A percentile compares a stretch with the other conserved stretches of the same genome.
These are phyloP conservation scores for Hucho hucho DNA, from an alignment of 2,113 vertebrate genomes.

Conservation along the genomic window DNA sequence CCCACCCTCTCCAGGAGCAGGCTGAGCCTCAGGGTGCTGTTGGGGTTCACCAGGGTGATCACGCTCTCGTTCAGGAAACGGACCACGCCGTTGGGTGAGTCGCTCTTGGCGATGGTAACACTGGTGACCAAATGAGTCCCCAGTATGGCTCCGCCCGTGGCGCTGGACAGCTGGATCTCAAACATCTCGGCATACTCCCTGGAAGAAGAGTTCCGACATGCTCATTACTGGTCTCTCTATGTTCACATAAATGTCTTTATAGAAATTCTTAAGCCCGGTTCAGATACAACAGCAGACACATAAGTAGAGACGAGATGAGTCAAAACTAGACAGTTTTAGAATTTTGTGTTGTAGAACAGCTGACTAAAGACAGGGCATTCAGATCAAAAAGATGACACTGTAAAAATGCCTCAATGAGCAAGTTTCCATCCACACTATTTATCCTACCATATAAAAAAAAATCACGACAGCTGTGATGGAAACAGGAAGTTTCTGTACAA, in stretches of 20 bases:
- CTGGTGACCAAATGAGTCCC: constrained; percentile 78
- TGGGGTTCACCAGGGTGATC: constrained; percentile 82
- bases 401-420: no score
- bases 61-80: constrained; percentile 84
- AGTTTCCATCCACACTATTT: no score
- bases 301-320: no score
- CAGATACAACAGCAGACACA: no score
- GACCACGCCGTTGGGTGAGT: constrained; percentile 79
- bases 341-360: no score
- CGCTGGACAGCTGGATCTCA: constrained; percentile 83
- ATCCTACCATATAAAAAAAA: no score
- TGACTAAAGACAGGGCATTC: no score
- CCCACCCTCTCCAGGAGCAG: constrained; percentile 84
- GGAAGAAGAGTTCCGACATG: neutral
- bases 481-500: no score
- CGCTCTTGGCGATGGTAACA: constrained; percentile 85
- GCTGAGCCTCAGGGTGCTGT: constrained; percentile 66
- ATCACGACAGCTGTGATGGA: no score
- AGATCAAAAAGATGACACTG: no score
- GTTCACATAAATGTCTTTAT: neutral
- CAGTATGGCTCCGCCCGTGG: constrained; percentile 86
- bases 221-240: no score
- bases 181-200: constrained; percentile 87
- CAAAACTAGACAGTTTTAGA: no score
- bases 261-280: neutral